These are phyloP conservation scores for Orientallactaga bullata DNA, from an alignment of 2,113 vertebrate species.

Conservation along the genomic window DNA sequence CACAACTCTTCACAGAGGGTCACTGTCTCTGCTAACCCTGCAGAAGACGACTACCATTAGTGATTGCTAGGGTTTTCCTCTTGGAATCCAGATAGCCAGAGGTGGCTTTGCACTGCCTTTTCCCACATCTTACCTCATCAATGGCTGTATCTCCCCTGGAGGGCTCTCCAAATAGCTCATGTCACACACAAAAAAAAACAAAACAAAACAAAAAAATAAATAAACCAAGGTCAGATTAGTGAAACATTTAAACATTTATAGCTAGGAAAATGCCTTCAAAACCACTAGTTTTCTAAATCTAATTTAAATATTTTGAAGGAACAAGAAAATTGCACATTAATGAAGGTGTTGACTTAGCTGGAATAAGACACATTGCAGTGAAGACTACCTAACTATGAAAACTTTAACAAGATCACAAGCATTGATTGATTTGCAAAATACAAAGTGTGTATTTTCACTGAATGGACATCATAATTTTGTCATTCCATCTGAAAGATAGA, in stretches of 20 bases:
- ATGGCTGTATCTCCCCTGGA: background rate
- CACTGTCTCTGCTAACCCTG: background rate
- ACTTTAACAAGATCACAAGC: background rate
- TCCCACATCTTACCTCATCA: background rate
- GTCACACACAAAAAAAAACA: conserved; percentile 16
- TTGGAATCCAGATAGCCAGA: conserved; percentile 56
- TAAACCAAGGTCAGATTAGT: conserved; percentile 19
- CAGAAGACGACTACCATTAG: background rate
- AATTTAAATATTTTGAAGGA: conserved; percentile 74
- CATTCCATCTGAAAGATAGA: background rate
- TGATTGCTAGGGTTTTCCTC: background rate
- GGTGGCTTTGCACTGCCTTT: background rate
- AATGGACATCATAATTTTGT: conserved; percentile 9
- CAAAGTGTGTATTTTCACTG: background rate
- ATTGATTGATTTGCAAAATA: background rate
- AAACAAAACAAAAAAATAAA: no score
- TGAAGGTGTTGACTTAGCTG: conserved; percentile 65
- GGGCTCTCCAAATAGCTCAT: conserved; percentile 10
- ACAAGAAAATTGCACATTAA: conserved; percentile 75
- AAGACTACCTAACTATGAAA: background rate
- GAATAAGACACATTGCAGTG: conserved; percentile 42
- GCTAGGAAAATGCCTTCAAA: conserved; percentile 70
- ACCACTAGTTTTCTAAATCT: conserved; percentile 66
- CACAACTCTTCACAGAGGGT: background rate
- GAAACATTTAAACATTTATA: conserved; percentile 75